These are phyloP conservation scores for Chelonia mydas DNA, from an alignment of 2,797 vertebrate species.

Conservation along the genomic window DNA sequence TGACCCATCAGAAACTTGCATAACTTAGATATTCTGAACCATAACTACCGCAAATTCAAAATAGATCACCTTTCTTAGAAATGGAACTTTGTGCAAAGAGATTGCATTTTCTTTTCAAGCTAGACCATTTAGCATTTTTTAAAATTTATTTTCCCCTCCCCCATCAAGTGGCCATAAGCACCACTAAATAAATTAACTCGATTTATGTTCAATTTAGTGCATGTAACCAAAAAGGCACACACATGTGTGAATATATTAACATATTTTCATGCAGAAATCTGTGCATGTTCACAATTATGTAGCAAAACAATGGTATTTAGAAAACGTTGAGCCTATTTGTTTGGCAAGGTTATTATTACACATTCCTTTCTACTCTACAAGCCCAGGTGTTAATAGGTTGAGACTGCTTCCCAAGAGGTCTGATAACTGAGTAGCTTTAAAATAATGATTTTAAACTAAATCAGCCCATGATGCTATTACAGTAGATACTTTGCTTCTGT, in stretches of 20 bases:
- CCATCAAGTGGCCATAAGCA: conserved; percentile 68
- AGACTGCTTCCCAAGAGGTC: conserved; percentile 69
- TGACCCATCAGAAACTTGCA: conserved; percentile 78
- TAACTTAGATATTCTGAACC: conserved; percentile 74
- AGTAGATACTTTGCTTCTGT: conserved; percentile 69
- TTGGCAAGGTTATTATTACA: conserved; percentile 68
- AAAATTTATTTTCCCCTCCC: neutral
- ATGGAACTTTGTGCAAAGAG: conserved; percentile 76
- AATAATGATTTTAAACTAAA: conserved; percentile 72
- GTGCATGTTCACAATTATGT: conserved; percentile 65
- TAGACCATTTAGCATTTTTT: conserved; percentile 1
- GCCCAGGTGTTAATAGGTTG: conserved; percentile 66
- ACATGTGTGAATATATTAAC: conserved; percentile 65
- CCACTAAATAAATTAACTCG: conserved; percentile 67
- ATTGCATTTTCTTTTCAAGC: neutral
- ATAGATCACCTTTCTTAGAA: conserved; percentile 62
- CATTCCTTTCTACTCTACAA: conserved; percentile 69
- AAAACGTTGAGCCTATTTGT: conserved; percentile 44
- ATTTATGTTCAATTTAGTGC: conserved; percentile 57
- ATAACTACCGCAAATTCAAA: conserved; percentile 73
- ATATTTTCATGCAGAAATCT: conserved; percentile 68
- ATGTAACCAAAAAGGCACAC: conserved; percentile 77
- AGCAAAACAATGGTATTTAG: conserved; percentile 62
- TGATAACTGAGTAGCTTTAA: conserved; percentile 72
- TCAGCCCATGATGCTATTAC: conserved; percentile 72